These are phyloP conservation scores for Drosophila kurseongensis DNA, from an alignment of 1,140 invertebrate genomes.

Conservation along the genomic window DNA sequence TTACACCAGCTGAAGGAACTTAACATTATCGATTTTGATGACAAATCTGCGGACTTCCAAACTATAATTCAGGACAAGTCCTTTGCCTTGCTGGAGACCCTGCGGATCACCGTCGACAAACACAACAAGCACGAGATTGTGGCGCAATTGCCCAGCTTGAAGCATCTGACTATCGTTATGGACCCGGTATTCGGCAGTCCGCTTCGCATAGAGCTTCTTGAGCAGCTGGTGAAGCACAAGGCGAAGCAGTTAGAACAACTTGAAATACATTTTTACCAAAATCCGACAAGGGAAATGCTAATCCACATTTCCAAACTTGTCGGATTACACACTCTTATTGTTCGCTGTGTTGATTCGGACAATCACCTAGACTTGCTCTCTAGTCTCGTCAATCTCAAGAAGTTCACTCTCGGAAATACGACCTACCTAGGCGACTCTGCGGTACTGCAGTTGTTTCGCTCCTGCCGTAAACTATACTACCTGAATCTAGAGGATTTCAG, in stretches of 20 bases:
- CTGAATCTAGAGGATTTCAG: too few species aligned
- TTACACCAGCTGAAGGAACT: conserved; percentile 40
- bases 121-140: conserved; percentile 23
- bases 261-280: conserved; percentile 1
- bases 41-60: neutral
- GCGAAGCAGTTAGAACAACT: conserved; percentile 34
- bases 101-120: conserved; percentile 9
- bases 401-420: too few species aligned
- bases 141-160: conserved; percentile 50
- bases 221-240: conserved; percentile 23
- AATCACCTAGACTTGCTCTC: too few species aligned
- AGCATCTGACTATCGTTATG: conserved; percentile 4
- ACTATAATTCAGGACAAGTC: neutral
- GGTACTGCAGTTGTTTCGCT: too few species aligned
- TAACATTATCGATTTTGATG: neutral
- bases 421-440: too few species aligned
- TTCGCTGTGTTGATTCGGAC: too few species aligned
- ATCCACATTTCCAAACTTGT: conserved; percentile 14
- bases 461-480: too few species aligned
- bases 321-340: conserved; percentile 15
- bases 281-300: neutral
- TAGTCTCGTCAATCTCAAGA: too few species aligned
- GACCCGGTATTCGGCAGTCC: too few species aligned
- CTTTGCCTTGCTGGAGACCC: conserved; percentile 20
- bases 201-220: too few species aligned